A percentile compares a stretch with the other conserved stretches of the same genome.
Evolutionary conservation across 2,113 vertebrate species (phyloP).

Genomic region (Oplegnathus fasciatus): DNA sequence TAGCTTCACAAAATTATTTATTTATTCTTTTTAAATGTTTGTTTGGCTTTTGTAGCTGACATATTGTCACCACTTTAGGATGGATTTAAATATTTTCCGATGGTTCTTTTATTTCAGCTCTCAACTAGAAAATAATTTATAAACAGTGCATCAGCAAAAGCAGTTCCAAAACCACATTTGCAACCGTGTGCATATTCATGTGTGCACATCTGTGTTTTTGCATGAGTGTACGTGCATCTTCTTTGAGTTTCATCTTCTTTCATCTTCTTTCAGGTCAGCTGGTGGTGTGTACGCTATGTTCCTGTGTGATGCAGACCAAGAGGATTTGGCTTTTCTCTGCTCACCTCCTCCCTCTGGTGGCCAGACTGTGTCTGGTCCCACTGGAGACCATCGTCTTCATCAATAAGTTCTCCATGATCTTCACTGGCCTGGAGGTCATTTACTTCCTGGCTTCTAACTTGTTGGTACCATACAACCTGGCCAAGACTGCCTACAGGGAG

Average conservation of each 20-base stretch:
- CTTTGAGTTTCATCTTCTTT: constrained; percentile 22
- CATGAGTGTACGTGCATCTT: constrained; percentile 6
- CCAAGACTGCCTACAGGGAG: constrained; percentile 97
- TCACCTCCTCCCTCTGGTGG: constrained; percentile 97
- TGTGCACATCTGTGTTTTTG: constrained; percentile 11
- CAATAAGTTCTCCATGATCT: constrained; percentile 99
- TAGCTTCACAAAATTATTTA: not conserved
- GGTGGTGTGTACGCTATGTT: constrained; percentile 97
- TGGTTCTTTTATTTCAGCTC: not conserved
- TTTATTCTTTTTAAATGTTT: constrained; percentile 1
- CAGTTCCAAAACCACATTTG: not conserved
- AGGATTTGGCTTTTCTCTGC: constrained; percentile 99
- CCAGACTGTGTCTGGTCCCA: constrained; percentile 95
- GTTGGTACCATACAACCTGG: constrained; percentile 96
- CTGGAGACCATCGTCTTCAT: constrained; percentile 97
- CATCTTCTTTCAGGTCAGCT: constrained; percentile 86
- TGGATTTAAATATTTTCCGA: not conserved
- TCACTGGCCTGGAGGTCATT: constrained; percentile 97
- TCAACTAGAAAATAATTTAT: not conserved
- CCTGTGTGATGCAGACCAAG: constrained; percentile 99
- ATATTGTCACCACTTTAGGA: constrained; percentile 6
- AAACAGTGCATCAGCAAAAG: not conserved
- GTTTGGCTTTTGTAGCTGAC: not conserved
- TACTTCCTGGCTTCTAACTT: constrained; percentile 98
- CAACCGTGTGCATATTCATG: not conserved